Conservation (phyloP, 2,113 vertebrate species). For the Motacilla tschutschensis region DNA sequence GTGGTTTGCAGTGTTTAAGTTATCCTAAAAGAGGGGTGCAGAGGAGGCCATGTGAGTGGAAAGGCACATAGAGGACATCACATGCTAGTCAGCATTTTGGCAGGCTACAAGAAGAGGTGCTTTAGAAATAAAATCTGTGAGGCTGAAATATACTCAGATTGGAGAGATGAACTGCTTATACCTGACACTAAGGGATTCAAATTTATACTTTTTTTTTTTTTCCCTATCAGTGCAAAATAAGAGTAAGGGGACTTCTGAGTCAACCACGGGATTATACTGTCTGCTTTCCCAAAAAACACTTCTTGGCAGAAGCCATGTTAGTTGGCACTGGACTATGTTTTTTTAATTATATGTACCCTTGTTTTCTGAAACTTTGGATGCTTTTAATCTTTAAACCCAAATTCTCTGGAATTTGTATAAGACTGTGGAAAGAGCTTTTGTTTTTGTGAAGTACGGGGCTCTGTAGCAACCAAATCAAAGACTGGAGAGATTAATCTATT, state of each 20-base stretch:
- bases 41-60: accelerated
- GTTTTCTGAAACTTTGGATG: neutral
- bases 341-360: neutral
- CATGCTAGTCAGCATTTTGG: neutral
- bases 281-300: neutral
- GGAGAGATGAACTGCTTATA: neutral
- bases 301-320: neutral
- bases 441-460: neutral
- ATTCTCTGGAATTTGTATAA: neutral
- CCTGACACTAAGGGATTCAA: neutral
- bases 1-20: neutral
- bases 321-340: neutral
- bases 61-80: neutral
- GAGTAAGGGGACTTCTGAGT: neutral
- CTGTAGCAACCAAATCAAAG: neutral
- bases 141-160: neutral
- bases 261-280: neutral
- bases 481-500: neutral
- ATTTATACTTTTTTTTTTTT: neutral
- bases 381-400: neutral
- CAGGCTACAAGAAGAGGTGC: neutral
- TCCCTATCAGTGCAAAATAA: neutral
- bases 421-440: neutral
- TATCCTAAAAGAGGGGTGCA: neutral
- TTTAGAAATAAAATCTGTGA: neutral